A percentile compares a stretch with the other conserved stretches of the same genome.
These are phyloP conservation scores for Euphonia xanthogaster DNA, from an alignment of 2,797 vertebrate species.

Conservation along the genomic window DNA sequence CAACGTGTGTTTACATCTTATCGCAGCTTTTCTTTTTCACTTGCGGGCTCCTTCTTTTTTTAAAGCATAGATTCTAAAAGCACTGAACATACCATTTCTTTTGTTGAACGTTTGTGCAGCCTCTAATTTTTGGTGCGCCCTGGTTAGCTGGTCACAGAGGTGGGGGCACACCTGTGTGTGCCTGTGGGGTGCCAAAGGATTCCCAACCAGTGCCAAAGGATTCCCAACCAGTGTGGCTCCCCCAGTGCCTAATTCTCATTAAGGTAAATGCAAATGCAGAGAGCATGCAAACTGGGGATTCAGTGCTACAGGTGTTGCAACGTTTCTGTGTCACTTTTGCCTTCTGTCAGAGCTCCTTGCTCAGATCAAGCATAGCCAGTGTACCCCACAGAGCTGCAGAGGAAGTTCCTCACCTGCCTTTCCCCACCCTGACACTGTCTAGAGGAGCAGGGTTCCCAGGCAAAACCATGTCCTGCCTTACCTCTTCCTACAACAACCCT, in stretches of 20 bases:
- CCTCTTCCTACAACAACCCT: not conserved
- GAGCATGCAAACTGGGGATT: not conserved
- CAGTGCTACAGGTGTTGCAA: not conserved
- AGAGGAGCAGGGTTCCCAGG: not conserved
- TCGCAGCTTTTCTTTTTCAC: not conserved
- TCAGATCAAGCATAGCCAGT: not conserved
- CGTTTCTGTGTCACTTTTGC: not conserved
- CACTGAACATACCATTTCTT: not conserved
- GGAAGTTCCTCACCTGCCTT: not conserved
- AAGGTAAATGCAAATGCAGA: not conserved
- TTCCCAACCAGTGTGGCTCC: rapidly evolving
- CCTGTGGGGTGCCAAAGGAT: not conserved
- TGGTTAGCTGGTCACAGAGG: not conserved
- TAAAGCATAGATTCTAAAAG: not conserved
- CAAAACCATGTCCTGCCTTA: not conserved
- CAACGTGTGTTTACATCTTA: not conserved
- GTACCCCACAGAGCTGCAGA: rapidly evolving
- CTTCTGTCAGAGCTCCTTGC: not conserved
- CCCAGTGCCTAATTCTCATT: not conserved
- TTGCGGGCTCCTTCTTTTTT: not conserved
- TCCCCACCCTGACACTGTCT: rapidly evolving
- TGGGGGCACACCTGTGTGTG: not conserved
- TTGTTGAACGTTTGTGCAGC: not conserved
- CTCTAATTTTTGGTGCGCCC: not conserved
- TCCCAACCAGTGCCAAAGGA: not conserved